These are phyloP conservation scores for Caenorhabditis sp. DNA, from an alignment of 2,888 invertebrate species.

Conservation along the genomic window DNA sequence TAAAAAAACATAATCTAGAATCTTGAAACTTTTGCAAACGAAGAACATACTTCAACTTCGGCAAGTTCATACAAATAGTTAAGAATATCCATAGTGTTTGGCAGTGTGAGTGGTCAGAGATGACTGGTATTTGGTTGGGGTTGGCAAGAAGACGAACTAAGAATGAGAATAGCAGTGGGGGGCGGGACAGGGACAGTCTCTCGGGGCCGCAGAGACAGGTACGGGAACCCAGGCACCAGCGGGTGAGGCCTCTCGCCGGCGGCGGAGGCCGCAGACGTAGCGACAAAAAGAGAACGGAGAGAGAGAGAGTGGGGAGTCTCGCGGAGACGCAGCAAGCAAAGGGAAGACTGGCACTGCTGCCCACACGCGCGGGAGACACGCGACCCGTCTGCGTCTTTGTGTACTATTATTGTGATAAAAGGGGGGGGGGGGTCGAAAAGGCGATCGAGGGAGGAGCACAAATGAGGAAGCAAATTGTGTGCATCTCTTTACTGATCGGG, in stretches of 20 bases:
- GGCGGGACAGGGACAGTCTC: neutral
- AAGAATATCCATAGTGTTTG: conserved; percentile 49
- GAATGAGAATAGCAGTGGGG: conserved; percentile 30
- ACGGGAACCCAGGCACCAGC: conserved; percentile 46
- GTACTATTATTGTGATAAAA: conserved; percentile 38
- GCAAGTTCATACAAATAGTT: conserved; percentile 48
- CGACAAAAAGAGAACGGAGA: neutral
- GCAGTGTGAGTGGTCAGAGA: neutral
- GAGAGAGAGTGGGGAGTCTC: neutral
- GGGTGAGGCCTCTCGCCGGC: neutral
- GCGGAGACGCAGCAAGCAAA: conserved; percentile 36
- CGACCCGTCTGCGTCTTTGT: conserved; percentile 4
- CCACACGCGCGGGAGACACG: conserved; percentile 9
- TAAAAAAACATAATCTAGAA: too few species aligned
- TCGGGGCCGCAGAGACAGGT: conserved; percentile 49
- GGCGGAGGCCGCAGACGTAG: conserved; percentile 12
- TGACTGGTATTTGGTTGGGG: conserved; percentile 43
- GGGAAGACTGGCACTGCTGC: conserved; percentile 41
- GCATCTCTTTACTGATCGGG: too few species aligned
- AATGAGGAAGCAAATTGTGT: conserved; percentile 26
- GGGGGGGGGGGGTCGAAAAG: too few species aligned
- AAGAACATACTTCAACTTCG: conserved; percentile 18
- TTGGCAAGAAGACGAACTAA: conserved; percentile 37
- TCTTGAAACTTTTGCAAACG: too few species aligned
- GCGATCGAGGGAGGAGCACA: conserved; percentile 30